Evolutionary conservation across 2,113 vertebrate genomes (phyloP).

Genomic region (Sinocyclocheilus anophthalmus): DNA sequence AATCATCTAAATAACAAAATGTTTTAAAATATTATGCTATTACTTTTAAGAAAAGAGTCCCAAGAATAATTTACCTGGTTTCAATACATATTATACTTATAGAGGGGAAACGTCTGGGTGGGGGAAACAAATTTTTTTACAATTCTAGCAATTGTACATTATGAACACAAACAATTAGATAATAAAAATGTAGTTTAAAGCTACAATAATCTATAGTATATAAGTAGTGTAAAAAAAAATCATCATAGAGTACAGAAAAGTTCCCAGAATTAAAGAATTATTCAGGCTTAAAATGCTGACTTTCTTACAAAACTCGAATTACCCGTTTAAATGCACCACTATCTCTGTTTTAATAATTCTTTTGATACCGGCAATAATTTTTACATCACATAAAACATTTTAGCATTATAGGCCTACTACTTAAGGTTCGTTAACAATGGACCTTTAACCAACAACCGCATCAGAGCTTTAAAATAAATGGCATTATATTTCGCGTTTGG

Average conservation of each 20-base stretch:
- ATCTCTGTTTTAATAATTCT: not conserved
- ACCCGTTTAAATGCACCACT: not conserved
- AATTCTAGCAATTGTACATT: not conserved
- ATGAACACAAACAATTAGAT: not conserved
- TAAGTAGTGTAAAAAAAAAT: not conserved
- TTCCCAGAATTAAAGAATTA: not conserved
- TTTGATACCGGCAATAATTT: not conserved
- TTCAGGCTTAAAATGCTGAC: not conserved
- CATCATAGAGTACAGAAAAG: not conserved
- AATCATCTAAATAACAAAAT: not conserved
- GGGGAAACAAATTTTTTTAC: accelerated
- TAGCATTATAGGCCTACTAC: not conserved
- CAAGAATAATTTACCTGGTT: not conserved
- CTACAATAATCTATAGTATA: not conserved
- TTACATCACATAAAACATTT: not conserved
- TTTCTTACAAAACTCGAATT: not conserved
- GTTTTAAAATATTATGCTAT: not conserved
- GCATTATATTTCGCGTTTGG: not conserved
- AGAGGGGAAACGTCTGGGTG: not conserved
- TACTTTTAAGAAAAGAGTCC: not conserved
- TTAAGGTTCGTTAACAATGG: not conserved
- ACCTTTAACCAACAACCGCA: not conserved
- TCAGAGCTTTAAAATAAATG: not conserved
- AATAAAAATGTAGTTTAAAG: not conserved
- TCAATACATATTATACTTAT: not conserved